Percentiles rank a stretch among this genome's conserved stretches.
Evolutionary conservation across 2,113 vertebrate genomes (phyloP).

Genomic region (Mormyrus lacerda): DNA sequence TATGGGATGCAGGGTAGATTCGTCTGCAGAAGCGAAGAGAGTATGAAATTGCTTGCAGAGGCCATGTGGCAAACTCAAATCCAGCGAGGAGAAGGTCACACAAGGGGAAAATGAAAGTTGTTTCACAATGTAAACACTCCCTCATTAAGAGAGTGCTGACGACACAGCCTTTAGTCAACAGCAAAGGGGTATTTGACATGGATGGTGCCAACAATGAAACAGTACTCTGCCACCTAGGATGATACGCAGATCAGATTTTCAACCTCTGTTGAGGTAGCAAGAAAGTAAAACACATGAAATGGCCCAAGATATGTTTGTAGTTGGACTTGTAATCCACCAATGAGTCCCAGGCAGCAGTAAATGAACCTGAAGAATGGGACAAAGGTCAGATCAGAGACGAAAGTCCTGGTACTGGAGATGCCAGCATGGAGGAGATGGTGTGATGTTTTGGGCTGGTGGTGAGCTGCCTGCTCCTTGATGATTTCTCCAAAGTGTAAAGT

Average conservation of each 20-base stretch:
- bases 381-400: background rate
- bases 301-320: background rate
- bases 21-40: background rate
- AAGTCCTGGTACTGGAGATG: background rate
- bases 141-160: background rate
- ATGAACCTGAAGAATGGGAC: background rate
- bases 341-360: background rate
- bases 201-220: background rate
- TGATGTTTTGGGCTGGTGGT: background rate
- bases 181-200: background rate
- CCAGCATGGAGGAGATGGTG: background rate
- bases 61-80: background rate
- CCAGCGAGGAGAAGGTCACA: background rate
- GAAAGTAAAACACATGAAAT: background rate
- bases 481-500: background rate
- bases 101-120: background rate
- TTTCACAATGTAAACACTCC: background rate
- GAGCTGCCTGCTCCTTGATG: background rate
- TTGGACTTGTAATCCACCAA: background rate
- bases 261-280: background rate
- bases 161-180: background rate
- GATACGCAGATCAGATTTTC: background rate
- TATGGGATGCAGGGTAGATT: background rate
- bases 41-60: background rate
- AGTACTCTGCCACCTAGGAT: background rate